Percentiles rank a stretch among this genome's conserved stretches.
Evolutionary conservation across 64 coral and sea anemone species (phyloP).

Genomic region (Montipora sp.): DNA sequence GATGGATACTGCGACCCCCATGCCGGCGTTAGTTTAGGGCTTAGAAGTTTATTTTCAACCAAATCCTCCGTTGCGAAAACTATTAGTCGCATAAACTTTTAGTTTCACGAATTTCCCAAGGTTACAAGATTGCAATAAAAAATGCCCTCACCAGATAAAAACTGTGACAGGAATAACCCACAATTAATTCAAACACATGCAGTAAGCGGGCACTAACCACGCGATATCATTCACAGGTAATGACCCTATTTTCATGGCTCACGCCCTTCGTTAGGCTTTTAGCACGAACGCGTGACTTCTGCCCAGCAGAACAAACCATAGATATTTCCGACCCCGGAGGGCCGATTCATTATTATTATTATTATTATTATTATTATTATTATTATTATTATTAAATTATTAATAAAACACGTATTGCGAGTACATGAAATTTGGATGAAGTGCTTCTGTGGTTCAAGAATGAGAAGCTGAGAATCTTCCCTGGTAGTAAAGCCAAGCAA

Average conservation of each 20-base stretch:
- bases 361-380: too few species aligned
- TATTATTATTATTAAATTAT: neutral
- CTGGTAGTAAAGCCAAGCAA: too few species aligned
- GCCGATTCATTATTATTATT: neutral
- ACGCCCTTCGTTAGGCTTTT: neutral
- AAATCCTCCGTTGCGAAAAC: neutral
- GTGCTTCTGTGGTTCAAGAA: too few species aligned
- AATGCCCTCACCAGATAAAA: too few species aligned
- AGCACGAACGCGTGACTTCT: slow-evolving; percentile 24
- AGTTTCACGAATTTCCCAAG: too few species aligned
- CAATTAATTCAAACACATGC: neutral
- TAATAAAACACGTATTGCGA: too few species aligned
- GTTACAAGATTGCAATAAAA: too few species aligned
- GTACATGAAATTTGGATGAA: too few species aligned
- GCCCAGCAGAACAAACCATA: neutral
- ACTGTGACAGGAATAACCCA: too few species aligned
- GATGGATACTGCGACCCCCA: neutral
- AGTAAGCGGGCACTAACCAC: too few species aligned
- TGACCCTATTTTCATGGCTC: neutral
- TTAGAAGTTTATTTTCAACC: neutral
- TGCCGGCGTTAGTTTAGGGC: neutral
- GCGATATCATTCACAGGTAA: neutral
- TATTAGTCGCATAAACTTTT: too few species aligned
- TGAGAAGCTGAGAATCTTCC: too few species aligned
- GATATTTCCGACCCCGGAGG: neutral